These are phyloP conservation scores for Albula goreensis DNA, from an alignment of 2,113 vertebrate species.

Conservation along the genomic window DNA sequence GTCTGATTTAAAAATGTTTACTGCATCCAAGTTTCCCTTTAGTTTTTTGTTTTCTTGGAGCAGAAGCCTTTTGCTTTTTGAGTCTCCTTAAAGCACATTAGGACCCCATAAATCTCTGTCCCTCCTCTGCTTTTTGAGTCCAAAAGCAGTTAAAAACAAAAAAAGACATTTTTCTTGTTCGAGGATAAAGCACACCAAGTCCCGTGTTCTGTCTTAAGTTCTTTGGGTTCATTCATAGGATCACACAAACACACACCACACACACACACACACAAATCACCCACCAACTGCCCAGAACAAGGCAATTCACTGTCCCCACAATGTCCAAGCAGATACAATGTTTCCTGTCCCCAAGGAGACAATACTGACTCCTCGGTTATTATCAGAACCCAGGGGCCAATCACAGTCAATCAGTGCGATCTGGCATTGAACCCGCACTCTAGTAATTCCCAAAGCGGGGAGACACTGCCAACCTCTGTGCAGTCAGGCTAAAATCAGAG, in stretches of 20 bases:
- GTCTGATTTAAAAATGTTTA: not conserved
- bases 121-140: not conserved
- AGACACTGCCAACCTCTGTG: not conserved
- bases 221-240: conserved; percentile 10
- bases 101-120: not conserved
- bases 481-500: not conserved
- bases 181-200: too few relatives aligned
- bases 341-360: conserved; percentile 33
- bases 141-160: too few relatives aligned
- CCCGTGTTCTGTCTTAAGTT: not conserved
- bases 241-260: conserved; percentile 9
- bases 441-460: not conserved
- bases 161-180: too few relatives aligned
- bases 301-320: conserved; percentile 17
- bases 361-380: conserved; percentile 13
- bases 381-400: conserved; percentile 12
- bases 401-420: conserved; percentile 8
- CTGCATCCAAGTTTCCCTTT: not conserved
- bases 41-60: not conserved
- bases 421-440: not conserved
- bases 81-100: not conserved
- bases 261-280: conserved; percentile 24
- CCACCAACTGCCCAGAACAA: conserved; percentile 26
- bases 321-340: not conserved
- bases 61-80: not conserved